Evolutionary conservation across 2,797 vertebrate species (phyloP), one percentile per base, ranked within the genome.

Genomic region (Dendrocincla tyrannina): DNA sequence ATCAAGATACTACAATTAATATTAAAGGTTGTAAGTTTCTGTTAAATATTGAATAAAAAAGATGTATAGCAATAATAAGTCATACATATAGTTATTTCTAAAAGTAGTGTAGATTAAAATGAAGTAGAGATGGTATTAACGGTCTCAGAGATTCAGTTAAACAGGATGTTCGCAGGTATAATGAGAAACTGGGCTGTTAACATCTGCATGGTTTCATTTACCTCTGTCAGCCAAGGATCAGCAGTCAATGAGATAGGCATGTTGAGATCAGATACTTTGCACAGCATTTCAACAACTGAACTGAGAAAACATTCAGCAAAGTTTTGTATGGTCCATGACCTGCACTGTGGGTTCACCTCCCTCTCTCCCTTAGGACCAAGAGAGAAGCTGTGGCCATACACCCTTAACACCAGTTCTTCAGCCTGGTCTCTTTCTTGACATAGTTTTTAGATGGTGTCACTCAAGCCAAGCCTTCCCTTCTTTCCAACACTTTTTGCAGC

Each of bases 371-470:
- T 30, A 25, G 30, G 23, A 58, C 12, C 13, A 23, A 39, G 52
- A 55, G 6, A 49, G 23, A 1, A 4, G 3, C 22, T 13, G 5
- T 10, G 15, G 49, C 42, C 75, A 18, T 1, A 2, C 11, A 32
- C 4, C 2, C 17, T 35, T 74, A 62, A 67, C 33, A 49, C 17
- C 6, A 33, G 3, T 47, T 73, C 59, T 76, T 73, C 22, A 17
- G 25, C 41, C 35, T 75, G 20, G 4, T 42, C 41, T 64, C 64
- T 52, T 87, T 67, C 56, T 15, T 41, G 24, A 30, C 5, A 3
- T 3, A 24, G 28, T 9, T 25, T 86, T 59, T 32, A 58, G 41
- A 46, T 11, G 19, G 27, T n/a, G 18, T 44, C 47, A 32, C 17
- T 80, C 19, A 74, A 85, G 24, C 9, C 41, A 58, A 56, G 33